Evolutionary conservation across 2,113 vertebrate genomes (phyloP).

Genomic region (Erinaceus europaeus): DNA sequence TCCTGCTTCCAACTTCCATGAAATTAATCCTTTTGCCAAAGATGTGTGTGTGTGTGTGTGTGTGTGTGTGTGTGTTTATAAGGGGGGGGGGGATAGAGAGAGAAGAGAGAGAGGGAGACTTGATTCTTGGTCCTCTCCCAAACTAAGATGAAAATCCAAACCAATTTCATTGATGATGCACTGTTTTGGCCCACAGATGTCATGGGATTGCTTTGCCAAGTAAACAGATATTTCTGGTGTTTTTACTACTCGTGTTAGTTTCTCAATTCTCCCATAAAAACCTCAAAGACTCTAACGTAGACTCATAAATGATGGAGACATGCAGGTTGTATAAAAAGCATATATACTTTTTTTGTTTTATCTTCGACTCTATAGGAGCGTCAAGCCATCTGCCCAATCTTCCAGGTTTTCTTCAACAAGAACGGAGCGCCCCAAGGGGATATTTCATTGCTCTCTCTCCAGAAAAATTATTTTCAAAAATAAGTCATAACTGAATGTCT

Average conservation of each 20-base stretch:
- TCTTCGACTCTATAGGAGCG: not conserved
- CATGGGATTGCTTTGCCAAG: not conserved
- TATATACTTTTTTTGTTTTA: too few species aligned
- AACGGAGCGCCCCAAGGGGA: not conserved
- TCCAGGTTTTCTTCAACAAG: not conserved
- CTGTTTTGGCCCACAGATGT: not conserved
- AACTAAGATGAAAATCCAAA: not conserved
- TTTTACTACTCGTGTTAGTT: not conserved
- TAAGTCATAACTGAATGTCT: not conserved
- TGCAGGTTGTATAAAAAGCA: not conserved
- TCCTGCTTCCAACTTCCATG: too few species aligned
- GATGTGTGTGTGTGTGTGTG: too few species aligned
- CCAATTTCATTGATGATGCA: not conserved
- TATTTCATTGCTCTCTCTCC: not conserved
- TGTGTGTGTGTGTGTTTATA: too few species aligned
- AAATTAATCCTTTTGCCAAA: too few species aligned
- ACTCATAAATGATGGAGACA: not conserved
- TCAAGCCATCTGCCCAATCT: not conserved
- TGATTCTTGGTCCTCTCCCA: too few species aligned
- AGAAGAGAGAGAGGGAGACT: too few species aligned
- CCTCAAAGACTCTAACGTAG: not conserved
- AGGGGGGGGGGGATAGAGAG: too few species aligned
- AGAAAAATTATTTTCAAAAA: not conserved
- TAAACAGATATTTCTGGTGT: not conserved
- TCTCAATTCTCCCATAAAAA: not conserved